phyloP scores from a whole-genome alignment of 2,888 invertebrate species.

The Hirtodrosophila cameraria region DNA sequence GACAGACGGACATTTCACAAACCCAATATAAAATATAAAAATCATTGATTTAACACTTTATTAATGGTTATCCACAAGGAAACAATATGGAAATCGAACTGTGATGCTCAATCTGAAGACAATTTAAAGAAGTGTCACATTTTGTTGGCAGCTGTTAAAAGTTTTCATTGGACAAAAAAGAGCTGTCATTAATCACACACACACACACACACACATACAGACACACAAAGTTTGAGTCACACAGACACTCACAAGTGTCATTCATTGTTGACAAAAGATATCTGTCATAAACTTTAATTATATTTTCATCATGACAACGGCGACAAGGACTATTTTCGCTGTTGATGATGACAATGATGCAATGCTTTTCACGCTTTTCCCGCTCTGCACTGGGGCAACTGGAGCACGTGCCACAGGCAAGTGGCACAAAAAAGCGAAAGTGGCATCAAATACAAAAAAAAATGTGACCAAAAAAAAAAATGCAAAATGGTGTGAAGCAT shows the following conservation, averaged over 20 bases:
- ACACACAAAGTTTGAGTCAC: not conserved
- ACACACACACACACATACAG: slow-evolving; percentile 5
- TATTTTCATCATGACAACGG: slow-evolving; percentile 71
- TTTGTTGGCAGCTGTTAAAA: too few relatives aligned
- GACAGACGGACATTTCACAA: too few relatives aligned
- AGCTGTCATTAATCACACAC: slow-evolving; percentile 63
- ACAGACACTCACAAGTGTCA: slow-evolving; percentile 37
- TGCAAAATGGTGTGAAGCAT: slow-evolving; percentile 21
- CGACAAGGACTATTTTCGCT: slow-evolving; percentile 22
- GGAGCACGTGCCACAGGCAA: slow-evolving; percentile 68
- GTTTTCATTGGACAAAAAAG: too few relatives aligned
- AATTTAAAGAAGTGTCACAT: slow-evolving; percentile 21
- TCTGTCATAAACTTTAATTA: slow-evolving; percentile 80
- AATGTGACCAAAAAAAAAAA: slow-evolving; percentile 19
- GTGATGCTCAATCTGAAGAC: slow-evolving; percentile 25
- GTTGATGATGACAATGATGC: slow-evolving; percentile 50
- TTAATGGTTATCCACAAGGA: slow-evolving; percentile 1
- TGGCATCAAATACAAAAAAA: slow-evolving; percentile 11
- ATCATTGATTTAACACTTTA: slow-evolving; percentile 1
- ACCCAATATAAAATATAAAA: too few relatives aligned
- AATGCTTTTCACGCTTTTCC: slow-evolving; percentile 24
- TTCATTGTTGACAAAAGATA: slow-evolving; percentile 71
- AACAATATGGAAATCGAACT: slow-evolving; percentile 17
- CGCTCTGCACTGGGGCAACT: slow-evolving; percentile 32
- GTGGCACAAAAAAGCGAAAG: slow-evolving; percentile 23